phyloP scores from a whole-genome alignment of 2,797 vertebrate genomes.

The Euphonia xanthogaster region DNA sequence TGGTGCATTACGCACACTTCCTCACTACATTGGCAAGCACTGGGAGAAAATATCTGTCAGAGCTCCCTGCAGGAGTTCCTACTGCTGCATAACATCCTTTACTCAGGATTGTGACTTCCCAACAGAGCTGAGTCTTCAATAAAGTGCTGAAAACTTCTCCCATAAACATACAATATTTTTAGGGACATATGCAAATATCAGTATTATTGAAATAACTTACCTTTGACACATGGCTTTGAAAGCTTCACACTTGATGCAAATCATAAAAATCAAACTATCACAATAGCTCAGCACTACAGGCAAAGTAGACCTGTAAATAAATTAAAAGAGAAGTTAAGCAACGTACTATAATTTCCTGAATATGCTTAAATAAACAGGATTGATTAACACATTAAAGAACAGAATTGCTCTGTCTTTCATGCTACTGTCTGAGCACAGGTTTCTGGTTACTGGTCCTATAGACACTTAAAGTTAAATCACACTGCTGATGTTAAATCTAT shows the following conservation, averaged over 20 bases:
- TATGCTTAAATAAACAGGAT: neutral
- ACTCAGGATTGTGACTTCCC: neutral
- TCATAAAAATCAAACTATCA: neutral
- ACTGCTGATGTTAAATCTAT: neutral
- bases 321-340: neutral
- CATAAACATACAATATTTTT: neutral
- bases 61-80: neutral
- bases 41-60: neutral
- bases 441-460: neutral
- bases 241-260: neutral
- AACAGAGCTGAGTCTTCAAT: neutral
- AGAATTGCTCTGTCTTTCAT: neutral
- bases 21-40: neutral
- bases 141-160: neutral
- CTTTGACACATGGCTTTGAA: neutral
- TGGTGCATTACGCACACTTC: neutral
- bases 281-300: neutral
- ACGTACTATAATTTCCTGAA: neutral
- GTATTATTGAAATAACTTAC: slow-evolving; percentile 26
- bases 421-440: neutral
- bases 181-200: neutral
- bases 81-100: neutral
- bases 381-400: neutral
- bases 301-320: slow-evolving; percentile 26
- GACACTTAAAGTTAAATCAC: neutral